These are phyloP conservation scores for Hippasteria phrygiana DNA, from an alignment of 53 echinoderm and acorn worm genomes.

Conservation along the genomic window DNA sequence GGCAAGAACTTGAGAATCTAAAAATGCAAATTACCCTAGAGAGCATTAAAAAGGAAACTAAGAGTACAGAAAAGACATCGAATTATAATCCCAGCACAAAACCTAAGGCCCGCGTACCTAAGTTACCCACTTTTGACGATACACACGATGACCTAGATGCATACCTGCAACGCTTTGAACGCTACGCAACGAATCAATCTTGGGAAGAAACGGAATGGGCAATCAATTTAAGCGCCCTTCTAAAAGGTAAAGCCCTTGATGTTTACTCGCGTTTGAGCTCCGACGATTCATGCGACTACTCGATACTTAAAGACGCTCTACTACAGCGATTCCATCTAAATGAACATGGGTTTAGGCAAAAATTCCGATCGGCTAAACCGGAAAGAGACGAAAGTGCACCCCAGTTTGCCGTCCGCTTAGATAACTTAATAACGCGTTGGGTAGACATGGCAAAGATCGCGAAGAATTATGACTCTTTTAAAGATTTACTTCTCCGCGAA, in stretches of 20 bases:
- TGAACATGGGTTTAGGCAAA: conserved; percentile 19
- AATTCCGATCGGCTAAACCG: conserved; percentile 26
- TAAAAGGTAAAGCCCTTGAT: conserved; percentile 42
- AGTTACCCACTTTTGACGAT: conserved; percentile 31
- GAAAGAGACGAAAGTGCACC: conserved; percentile 27
- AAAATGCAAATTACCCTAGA: too few relatives aligned
- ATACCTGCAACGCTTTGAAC: conserved; percentile 40
- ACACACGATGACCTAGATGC: conserved; percentile 40
- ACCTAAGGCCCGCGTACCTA: neutral
- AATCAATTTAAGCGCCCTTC: conserved; percentile 43
- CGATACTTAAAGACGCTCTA: conserved; percentile 30
- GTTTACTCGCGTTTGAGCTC: conserved; percentile 15
- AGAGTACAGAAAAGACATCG: neutral
- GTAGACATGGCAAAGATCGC: conserved; percentile 27
- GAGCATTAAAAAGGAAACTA: too few relatives aligned
- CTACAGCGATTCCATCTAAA: conserved; percentile 39
- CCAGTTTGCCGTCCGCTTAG: conserved; percentile 23
- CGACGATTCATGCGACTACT: conserved; percentile 17
- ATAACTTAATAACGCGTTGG: conserved; percentile 24
- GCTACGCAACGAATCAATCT: conserved; percentile 14
- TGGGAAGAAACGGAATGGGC: conserved; percentile 52
- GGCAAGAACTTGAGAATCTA: too few relatives aligned
- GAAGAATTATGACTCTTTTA: neutral
- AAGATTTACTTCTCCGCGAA: conserved; percentile 11
- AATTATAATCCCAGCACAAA: neutral